Percentiles rank a stretch among this genome's conserved stretches.
Evolutionary conservation across 2,797 vertebrate genomes (phyloP).

Genomic region (Glyptemys insculpta): DNA sequence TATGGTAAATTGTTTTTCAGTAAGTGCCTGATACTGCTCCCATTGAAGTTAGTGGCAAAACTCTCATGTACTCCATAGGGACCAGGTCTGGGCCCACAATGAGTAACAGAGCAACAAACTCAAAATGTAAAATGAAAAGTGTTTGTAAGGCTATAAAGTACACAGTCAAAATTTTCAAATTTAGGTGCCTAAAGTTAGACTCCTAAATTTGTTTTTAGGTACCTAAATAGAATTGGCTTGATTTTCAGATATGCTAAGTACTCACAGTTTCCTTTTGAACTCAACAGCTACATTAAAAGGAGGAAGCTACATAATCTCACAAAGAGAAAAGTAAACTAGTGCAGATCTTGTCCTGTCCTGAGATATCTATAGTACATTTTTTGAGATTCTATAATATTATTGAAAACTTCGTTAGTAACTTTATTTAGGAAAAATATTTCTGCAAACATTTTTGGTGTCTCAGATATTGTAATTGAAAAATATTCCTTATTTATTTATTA

Average conservation of each 20-base stretch:
- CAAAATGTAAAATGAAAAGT: not conserved
- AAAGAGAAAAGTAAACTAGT: not conserved
- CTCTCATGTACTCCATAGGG: not conserved
- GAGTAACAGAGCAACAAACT: not conserved
- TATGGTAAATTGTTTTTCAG: not conserved
- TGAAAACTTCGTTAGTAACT: not conserved
- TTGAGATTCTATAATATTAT: conserved; percentile 34
- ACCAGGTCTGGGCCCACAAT: not conserved
- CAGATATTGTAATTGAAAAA: conserved; percentile 65
- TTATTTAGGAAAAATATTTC: conserved; percentile 23
- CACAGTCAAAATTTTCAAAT: not conserved
- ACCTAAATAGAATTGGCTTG: not conserved
- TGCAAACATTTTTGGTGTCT: conserved; percentile 49
- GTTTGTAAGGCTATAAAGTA: not conserved
- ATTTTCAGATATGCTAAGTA: not conserved
- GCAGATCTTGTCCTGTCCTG: not conserved
- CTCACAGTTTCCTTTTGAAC: not conserved
- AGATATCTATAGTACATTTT: not conserved
- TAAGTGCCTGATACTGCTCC: not conserved
- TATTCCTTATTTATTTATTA: conserved; percentile 69
- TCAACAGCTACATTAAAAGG: not conserved
- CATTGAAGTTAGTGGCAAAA: not conserved
- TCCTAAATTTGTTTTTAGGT: not conserved
- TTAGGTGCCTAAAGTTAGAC: not conserved
- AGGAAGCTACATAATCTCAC: not conserved